Base-by-base conservation (phyloP, 1,140 invertebrate genomes). In the Leptinotarsa texana region DNA sequence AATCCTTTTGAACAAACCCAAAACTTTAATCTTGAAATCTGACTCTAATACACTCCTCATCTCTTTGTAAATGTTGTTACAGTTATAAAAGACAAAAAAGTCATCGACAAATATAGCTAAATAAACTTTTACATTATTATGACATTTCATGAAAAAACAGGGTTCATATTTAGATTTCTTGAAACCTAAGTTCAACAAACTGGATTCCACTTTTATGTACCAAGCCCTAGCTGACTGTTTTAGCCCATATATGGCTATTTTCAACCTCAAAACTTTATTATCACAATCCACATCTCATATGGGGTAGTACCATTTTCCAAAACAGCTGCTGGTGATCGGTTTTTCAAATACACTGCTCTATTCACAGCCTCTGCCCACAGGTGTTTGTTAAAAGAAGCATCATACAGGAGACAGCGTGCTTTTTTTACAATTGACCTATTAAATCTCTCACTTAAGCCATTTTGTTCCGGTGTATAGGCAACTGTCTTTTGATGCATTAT, bases 211-310 rank as follows among this genome's bases (percentile, higher is more conserved):
- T 77, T 80, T 83, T 18, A 83, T 79, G 75, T 87, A 84, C 85
- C 85, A 88, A 13, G 77, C 79, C 47, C 83, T 77, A 22, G 84
- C 81, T 27, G 85, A 82, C 76, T 88, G 85, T 75, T 87, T 86
- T 8, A 88, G 72, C 4, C 84, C 85, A 74, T 87, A 87, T 6
- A 88, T 27, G 17, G 82, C 82, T 74, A 84, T 86, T 27, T 74
- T 80, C n/a, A n/a, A 47, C 48, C 73, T 67, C 48, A 73, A 79
- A 62, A 77, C 74, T 74, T 79, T 79, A 70, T 79, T 79, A 72
- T 75, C 73, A 57, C 24, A 57, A 49, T n/a, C 84, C 85, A 87
- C 73, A 83, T 75, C 80, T 87, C 83, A 65, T 8, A 17, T 33
- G 27, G 27, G 27, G 27, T 33, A 33, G 27, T 33, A 6, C 27